Percentiles rank a stretch among this genome's conserved stretches.
Conservation (phyloP, 1,140 invertebrate species). For the Zaprionus capensis region DNA sequence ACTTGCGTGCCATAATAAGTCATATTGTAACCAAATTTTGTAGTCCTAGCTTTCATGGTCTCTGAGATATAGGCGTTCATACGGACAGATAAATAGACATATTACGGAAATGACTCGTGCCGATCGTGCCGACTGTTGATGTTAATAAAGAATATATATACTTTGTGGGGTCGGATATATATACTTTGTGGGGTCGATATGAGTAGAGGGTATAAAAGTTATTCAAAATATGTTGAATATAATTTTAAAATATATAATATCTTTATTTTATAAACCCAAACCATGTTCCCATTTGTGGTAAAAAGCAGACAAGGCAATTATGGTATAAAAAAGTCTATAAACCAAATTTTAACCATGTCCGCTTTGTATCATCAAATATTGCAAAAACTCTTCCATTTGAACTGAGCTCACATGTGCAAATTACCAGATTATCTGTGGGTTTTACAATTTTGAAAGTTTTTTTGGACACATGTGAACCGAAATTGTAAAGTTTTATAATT, state of each 20-base stretch:
- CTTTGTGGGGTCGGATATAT: too few relatives aligned
- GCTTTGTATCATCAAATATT: conserved; percentile 11
- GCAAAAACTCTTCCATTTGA: conserved; percentile 4
- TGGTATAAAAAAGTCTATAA: background rate
- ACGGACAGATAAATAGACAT: too few relatives aligned
- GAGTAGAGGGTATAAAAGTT: background rate
- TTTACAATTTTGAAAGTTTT: background rate
- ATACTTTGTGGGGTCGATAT: too few relatives aligned
- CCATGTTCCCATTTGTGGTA: conserved; percentile 19
- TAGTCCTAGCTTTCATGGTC: too few relatives aligned
- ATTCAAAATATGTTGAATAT: background rate
- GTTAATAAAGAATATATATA: too few relatives aligned
- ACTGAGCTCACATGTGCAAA: background rate
- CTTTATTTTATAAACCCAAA: conserved; percentile 13
- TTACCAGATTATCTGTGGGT: background rate
- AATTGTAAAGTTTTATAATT: background rate
- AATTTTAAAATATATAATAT: background rate
- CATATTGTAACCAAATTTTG: too few relatives aligned
- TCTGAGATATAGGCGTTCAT: too few relatives aligned
- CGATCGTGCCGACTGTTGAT: too few relatives aligned
- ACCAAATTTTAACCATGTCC: background rate
- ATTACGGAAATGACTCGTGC: too few relatives aligned
- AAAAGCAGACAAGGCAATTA: background rate
- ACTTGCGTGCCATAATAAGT: too few relatives aligned
- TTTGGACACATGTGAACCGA: background rate